Base-by-base conservation (phyloP, 1,140 invertebrate genomes). In the Onthophagus taurus region DNA sequence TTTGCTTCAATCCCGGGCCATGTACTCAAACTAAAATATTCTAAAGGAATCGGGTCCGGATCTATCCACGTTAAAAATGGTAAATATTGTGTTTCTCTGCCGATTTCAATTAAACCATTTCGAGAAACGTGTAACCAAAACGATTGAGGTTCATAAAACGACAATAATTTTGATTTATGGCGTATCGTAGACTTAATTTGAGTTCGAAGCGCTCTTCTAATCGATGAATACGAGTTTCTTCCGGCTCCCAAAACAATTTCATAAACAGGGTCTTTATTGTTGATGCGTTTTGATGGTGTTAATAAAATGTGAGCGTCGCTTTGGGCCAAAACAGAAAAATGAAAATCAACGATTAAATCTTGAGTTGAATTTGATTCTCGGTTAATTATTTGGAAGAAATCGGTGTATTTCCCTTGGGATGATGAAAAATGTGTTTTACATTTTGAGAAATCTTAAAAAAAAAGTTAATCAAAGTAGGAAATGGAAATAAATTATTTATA, bases 191-290 rank as follows among this genome's bases (percentile, higher is more conserved):
- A n/a, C n/a, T n/a, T n/a, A n/a, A n/a, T 68, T 35, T 69, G 56
- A 9, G 8, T 14, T 14, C 31, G 16, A 9, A 33, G 16, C 50
- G 66, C 67, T 17, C 74, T 58, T 20, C 77, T 58, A 13, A 79
- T 66, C 57, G 77, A 75, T 2, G 70, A 13, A 12, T 11, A 37
- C 8, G 16, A 18, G n/a, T 37, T 37, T 20, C 1, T 6, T 1
- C 75, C 75, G 2, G 72, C 76, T 13, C 77, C 77, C 2, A 79
- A 66, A 20, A 78, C 77, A 16, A 79, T 71, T 65, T 79, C 76
- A 58, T 79, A 79, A 8, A 74, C 72, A 4, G 72, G 63, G 49
- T 72, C 69, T 8, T 17, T 47, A 7, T 57, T 50, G 8, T 49
- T 48, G 6, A 72, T 61, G 13, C 54, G 49, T 1, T 58, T 42